A percentile compares a stretch with the other conserved stretches of the same genome.
phyloP scores from a whole-genome alignment of 2,888 invertebrate species.

The Desoria tigrina region DNA sequence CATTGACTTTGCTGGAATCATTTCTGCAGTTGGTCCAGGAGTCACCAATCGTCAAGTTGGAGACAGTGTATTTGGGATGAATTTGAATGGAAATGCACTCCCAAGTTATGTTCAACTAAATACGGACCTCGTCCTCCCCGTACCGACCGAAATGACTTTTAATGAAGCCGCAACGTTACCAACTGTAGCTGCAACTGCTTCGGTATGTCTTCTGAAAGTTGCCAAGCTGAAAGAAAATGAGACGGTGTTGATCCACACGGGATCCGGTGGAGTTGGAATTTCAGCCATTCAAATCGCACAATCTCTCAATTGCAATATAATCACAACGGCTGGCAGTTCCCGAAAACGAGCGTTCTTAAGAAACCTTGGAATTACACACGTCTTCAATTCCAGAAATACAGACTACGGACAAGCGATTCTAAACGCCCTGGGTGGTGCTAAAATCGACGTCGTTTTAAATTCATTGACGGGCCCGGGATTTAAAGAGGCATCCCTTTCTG shows the following conservation, averaged over 20 bases:
- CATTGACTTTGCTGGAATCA: slow-evolving; percentile 10
- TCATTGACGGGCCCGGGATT: slow-evolving; percentile 8
- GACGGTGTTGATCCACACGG: slow-evolving; percentile 17
- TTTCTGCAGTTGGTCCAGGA: slow-evolving; percentile 8
- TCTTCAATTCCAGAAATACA: slow-evolving; percentile 1
- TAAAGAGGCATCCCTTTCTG: slow-evolving; percentile 12
- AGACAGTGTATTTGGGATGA: not conserved
- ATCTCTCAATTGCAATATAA: slow-evolving; percentile 10
- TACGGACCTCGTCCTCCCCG: not conserved
- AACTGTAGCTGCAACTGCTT: slow-evolving; percentile 17
- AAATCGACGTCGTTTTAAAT: slow-evolving; percentile 7
- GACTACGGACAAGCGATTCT: not conserved
- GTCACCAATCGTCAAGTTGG: not conserved
- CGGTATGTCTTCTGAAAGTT: slow-evolving; percentile 13
- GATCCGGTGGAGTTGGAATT: slow-evolving; percentile 26
- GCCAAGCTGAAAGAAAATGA: slow-evolving; percentile 18
- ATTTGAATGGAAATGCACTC: not conserved
- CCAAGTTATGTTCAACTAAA: not conserved
- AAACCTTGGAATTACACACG: not conserved
- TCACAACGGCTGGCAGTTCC: slow-evolving; percentile 30
- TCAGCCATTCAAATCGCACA: slow-evolving; percentile 23
- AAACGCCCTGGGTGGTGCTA: not conserved
- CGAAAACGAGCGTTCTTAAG: slow-evolving; percentile 25
- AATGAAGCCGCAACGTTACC: slow-evolving; percentile 22
- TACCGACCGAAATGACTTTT: slow-evolving; percentile 24